Percentiles rank a stretch among this genome's conserved stretches.
These are phyloP conservation scores for Psammodynastes pulverulentus DNA, from an alignment of 2,113 vertebrate species.

Conservation along the genomic window DNA sequence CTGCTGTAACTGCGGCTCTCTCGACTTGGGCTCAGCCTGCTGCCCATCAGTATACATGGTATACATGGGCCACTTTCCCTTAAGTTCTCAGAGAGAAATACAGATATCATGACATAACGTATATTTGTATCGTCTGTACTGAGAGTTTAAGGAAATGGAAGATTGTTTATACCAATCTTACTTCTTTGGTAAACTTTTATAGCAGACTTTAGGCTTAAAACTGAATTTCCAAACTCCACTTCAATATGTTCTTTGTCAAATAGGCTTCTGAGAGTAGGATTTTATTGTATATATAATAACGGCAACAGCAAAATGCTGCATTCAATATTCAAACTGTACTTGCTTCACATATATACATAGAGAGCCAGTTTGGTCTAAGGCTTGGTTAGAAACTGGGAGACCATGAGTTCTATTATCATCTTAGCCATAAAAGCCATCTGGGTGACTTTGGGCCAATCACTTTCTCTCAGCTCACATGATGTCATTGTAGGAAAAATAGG, in stretches of 20 bases:
- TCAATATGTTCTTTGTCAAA: not conserved
- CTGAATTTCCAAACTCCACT: not conserved
- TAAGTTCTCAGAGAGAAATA: no score
- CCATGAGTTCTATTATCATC: not conserved
- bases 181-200: not conserved
- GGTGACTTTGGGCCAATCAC: not conserved
- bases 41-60: no score
- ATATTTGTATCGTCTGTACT: no score
- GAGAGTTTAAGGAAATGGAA: not conserved
- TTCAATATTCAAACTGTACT: not conserved
- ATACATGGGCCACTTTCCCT: no score
- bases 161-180: not conserved
- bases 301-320: not conserved
- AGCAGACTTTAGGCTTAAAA: not conserved
- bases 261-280: not conserved
- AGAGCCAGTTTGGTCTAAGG: not conserved
- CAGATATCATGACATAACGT: no score
- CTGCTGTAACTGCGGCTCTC: no score
- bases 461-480: not conserved
- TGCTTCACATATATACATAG: not conserved
- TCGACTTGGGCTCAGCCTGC: no score
- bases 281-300: not conserved
- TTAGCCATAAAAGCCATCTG: not conserved
- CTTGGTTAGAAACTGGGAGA: not conserved
- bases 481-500: not conserved